Base-by-base conservation (phyloP, 2,797 vertebrate species). In the Orestias chungarensis region DNA sequence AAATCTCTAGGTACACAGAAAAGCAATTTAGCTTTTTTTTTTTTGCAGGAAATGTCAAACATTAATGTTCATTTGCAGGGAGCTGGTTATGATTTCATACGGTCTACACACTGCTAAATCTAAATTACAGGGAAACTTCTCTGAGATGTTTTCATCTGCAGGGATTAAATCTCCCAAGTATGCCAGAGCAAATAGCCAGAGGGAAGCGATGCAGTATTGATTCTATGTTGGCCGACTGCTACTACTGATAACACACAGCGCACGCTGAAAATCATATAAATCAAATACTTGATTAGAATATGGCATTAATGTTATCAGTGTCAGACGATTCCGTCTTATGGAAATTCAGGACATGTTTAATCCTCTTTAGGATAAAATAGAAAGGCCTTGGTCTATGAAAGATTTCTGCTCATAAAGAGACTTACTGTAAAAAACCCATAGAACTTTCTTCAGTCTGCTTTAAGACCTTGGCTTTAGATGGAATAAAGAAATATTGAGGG, bases 181-280 rank as follows among this genome's bases (percentile, higher is more conserved):
- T 81, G 78, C 68, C 68, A 23, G 75, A 25, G 65, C 49, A 52
- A 43, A 77, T 33, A 64, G 73, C 79, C 72, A 20, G 27, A 70
- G 65, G 66, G 59, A 79, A 74, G 46, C 68, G 75, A 84, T 82
- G 81, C 69, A 72, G 69, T 88, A 88, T 85, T 35, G 78, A 86
- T 64, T 62, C 23, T 31, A 27, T 47, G 82, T 81, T 64, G 57
- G 66, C 55, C 77, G 72, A 50, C 72, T 82, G 50, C 20, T 44
- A 68, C 81, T 81, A 75, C 81, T 85, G 81, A 90, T 89, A 76
- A 80, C 8, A 49, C 66, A 29, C 71, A 64, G 70, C 57, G 65
- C 20, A 61, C 10, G 11, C 6, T 57, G 18, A 18, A 33, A 57
- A 57, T 57, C 31, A 23, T 47, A 46, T 66, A 27, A 44, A 72